Base-by-base conservation (phyloP, 2,888 invertebrate species). In the Zeuzera pyrina region DNA sequence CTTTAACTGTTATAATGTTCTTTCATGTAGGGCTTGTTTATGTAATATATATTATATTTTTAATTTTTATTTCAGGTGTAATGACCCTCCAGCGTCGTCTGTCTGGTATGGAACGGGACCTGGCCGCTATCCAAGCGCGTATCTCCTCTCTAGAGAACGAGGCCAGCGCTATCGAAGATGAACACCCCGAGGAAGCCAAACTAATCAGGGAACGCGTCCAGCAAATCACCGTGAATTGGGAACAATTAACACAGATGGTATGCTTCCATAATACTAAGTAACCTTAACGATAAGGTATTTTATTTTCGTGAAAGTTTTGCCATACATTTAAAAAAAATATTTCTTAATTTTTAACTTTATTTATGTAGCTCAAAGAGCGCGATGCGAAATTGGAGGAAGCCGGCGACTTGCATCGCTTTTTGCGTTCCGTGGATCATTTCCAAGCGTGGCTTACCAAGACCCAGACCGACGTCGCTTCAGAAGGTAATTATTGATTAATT, bases 341-440 rank as follows among this genome's bases (percentile, higher is more conserved):
- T 13, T 15, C 15, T 10, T 25, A 16, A 33, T 30, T n/a, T n/a
- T n/a, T n/a, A n/a, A n/a, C n/a, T n/a, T n/a, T n/a, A n/a, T 14
- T 3, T 15, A 12, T 52, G 24, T 72, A 92, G 92, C 86, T 98
- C 52, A 98, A 98, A 73, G 98, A 98, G 62, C 92, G 99, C 44
- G 99, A 99, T 72, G 91, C 98, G 1, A 98, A 98, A 67, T 79
- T 99, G 65, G 99, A 99, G 70, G 99, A 99, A 72, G 98, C 98
- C 3, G 98, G 98, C 29, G 99, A 99, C 62, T 85, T 99, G 47
- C 99, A 99, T 72, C 89, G 98, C 35, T 98, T 98, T 91, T 86
- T 98, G 49, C 92, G 98, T 42, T 98, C 99, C 70, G 89, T 99
- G 57, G 99, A 99, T 78, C 98, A 99, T 84, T 99, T 99, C 95